phyloP scores from a whole-genome alignment of 2,888 invertebrate species.

The Tricholauxania praeusta region DNA sequence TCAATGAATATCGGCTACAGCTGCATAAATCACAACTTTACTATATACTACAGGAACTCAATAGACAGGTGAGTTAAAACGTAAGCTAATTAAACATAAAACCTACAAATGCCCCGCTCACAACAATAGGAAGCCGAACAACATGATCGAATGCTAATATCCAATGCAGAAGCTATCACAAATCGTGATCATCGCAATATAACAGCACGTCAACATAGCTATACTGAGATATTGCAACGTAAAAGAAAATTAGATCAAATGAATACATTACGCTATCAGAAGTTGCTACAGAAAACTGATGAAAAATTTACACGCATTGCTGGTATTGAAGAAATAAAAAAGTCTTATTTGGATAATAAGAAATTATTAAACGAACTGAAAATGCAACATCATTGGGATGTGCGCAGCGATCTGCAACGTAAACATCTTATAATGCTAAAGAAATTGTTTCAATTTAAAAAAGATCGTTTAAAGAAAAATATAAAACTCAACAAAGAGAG shows the following conservation, averaged over 20 bases:
- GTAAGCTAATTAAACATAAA: neutral
- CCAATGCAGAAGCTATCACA: conserved; percentile 62
- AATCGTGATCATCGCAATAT: conserved; percentile 55
- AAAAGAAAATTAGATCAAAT: conserved; percentile 51
- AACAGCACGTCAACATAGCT: conserved; percentile 50
- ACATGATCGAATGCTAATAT: conserved; percentile 58
- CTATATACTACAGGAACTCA: conserved; percentile 67
- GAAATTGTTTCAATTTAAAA: conserved; percentile 60
- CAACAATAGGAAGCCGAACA: conserved; percentile 54
- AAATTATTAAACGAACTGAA: conserved; percentile 55
- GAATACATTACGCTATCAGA: conserved; percentile 41
- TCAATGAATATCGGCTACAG: conserved; percentile 75
- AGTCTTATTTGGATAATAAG: conserved; percentile 52
- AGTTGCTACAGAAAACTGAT: conserved; percentile 49
- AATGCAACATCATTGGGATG: conserved; percentile 53
- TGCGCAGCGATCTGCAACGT: conserved; percentile 57
- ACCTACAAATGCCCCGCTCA: neutral
- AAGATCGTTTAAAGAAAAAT: conserved; percentile 58
- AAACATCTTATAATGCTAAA: conserved; percentile 63
- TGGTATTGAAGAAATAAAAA: conserved; percentile 48
- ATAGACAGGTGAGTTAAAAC: conserved; percentile 47
- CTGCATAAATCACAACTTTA: conserved; percentile 72
- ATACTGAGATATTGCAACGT: conserved; percentile 52
- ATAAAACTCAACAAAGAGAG: conserved; percentile 48
- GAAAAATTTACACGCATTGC: conserved; percentile 54